A percentile compares a stretch with the other conserved stretches of the same genome.
Evolutionary conservation across 2,797 vertebrate species (phyloP).

Genomic region (Aldrovandia affinis): DNA sequence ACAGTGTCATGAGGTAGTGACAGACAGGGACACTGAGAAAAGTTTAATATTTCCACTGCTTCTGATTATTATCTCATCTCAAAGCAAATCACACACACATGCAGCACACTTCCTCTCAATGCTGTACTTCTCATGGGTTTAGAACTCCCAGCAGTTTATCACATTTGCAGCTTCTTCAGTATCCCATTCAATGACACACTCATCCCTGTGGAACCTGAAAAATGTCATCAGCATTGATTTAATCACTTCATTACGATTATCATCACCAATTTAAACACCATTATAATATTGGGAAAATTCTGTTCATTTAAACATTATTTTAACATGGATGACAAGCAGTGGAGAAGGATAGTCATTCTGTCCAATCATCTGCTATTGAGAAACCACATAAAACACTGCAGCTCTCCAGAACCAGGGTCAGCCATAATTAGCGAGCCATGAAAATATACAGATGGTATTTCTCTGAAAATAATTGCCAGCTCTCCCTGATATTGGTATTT

Average conservation of each 20-base stretch:
- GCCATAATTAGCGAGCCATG: neutral
- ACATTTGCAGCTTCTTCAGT: conserved; percentile 24
- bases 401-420: neutral
- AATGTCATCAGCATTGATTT: neutral
- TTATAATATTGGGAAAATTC: too few relatives aligned
- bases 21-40: conserved; percentile 11
- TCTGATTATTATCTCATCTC: conserved; percentile 50
- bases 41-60: neutral
- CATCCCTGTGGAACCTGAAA: conserved; percentile 60
- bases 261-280: neutral
- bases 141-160: conserved; percentile 31
- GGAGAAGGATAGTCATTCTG: neutral
- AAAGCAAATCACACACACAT: conserved; percentile 40
- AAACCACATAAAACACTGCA: neutral
- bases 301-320: too few relatives aligned
- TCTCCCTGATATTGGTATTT: neutral
- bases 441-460: neutral
- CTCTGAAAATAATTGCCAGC: neutral
- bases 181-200: conserved; percentile 28
- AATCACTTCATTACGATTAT: neutral
- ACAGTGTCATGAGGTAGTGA: conserved; percentile 34
- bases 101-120: neutral
- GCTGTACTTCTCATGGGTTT: conserved; percentile 1
- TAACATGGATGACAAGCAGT: neutral
- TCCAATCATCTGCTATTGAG: neutral